Conservation (phyloP, 2,888 invertebrate genomes). For the Drosophila pseudotalamancana region DNA sequence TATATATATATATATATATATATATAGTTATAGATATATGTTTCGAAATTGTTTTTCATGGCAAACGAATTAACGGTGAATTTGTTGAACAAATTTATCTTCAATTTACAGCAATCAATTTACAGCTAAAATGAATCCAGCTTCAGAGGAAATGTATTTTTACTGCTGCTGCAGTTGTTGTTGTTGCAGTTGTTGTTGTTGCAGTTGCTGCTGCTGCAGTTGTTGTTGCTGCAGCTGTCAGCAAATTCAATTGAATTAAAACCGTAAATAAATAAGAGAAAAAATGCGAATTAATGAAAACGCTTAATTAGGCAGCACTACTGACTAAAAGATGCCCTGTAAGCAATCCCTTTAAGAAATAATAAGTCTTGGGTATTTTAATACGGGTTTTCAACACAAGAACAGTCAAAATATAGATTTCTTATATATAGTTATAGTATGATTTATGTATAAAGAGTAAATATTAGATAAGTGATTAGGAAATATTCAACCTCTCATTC, state of each 20-base stretch:
- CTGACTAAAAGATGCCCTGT: not conserved
- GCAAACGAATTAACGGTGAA: conserved; percentile 38
- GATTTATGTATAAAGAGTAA: too few relatives aligned
- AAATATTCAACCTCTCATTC: too few relatives aligned
- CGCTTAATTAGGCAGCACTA: not conserved
- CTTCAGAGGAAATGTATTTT: conserved; percentile 32
- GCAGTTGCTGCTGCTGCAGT: not conserved
- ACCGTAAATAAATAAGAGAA: conserved; percentile 17
- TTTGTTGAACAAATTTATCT: conserved; percentile 41
- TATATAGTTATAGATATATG: too few relatives aligned
- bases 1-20: too few relatives aligned
- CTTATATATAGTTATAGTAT: too few relatives aligned
- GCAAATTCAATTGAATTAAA: conserved; percentile 55
- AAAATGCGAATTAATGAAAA: not conserved
- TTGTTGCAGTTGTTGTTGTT: not conserved
- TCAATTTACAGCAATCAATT: conserved; percentile 42
- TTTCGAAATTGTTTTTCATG: conserved; percentile 23
- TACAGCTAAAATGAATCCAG: conserved; percentile 46
- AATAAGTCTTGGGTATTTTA: too few relatives aligned
- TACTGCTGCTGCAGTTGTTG: not conserved
- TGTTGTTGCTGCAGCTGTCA: conserved; percentile 26
- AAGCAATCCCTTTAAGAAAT: not conserved
- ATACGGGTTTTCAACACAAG: not conserved
- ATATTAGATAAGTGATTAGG: too few relatives aligned
- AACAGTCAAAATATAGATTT: too few relatives aligned